phyloP scores from a whole-genome alignment of 2,797 vertebrate species.

The Melanitta fusca region DNA sequence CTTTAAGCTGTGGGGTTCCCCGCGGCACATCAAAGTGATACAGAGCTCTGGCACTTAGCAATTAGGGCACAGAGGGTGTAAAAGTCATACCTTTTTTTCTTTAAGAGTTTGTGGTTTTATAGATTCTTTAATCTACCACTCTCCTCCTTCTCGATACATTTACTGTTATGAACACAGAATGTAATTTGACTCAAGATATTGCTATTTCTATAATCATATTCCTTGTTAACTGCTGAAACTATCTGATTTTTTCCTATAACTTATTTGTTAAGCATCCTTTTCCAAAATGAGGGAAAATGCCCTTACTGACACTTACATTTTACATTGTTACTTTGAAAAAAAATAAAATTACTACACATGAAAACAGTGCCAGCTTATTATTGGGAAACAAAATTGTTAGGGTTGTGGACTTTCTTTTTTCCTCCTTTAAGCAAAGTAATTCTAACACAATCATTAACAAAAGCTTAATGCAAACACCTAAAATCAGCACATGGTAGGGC shows the following conservation, averaged over 20 bases:
- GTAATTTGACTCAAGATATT: background rate
- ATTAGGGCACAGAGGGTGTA: accelerated
- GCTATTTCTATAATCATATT: background rate
- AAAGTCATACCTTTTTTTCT: background rate
- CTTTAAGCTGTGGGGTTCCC: background rate
- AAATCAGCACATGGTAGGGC: background rate
- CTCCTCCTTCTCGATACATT: background rate
- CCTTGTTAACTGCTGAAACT: background rate
- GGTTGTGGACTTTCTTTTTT: background rate
- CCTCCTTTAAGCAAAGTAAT: background rate
- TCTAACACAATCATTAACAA: background rate
- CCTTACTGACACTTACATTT: background rate
- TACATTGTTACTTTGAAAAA: background rate
- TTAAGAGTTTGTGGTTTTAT: background rate
- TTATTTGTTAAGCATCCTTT: background rate
- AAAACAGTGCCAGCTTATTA: background rate
- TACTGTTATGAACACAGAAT: background rate
- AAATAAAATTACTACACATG: background rate
- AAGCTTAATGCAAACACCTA: background rate
- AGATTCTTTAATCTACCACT: background rate
- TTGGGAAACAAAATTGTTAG: background rate
- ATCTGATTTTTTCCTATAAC: background rate
- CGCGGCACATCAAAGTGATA: no score
- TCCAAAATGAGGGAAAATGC: background rate
- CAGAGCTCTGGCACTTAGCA: background rate